Evolutionary conservation across 2,113 vertebrate species (phyloP).

Genomic region (Anarrhichthys ocellatus): DNA sequence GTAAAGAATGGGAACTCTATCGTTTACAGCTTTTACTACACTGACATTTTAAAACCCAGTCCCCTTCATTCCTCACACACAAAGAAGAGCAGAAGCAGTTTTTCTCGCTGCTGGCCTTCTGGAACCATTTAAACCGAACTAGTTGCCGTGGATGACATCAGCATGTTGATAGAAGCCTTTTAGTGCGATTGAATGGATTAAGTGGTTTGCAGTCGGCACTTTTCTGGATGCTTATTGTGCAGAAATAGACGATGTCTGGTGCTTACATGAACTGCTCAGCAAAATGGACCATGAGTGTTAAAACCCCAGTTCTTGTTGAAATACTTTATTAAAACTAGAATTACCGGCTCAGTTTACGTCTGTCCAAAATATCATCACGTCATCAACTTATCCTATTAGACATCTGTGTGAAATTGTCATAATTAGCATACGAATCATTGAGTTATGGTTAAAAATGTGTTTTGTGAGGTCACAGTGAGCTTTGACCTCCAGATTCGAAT

Average conservation of each 20-base stretch:
- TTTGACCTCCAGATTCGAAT: too few species aligned
- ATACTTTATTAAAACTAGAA: too few species aligned
- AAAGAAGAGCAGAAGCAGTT: constrained; percentile 16
- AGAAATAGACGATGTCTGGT: too few species aligned
- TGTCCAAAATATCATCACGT: neutral
- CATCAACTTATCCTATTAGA: neutral
- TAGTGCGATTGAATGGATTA: neutral
- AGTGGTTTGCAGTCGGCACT: neutral
- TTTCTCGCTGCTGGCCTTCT: constrained; percentile 39
- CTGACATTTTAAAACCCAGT: neutral
- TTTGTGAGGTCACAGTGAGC: too few species aligned
- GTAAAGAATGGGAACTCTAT: neutral
- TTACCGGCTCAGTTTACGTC: neutral
- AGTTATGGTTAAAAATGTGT: too few species aligned
- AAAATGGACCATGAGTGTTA: too few species aligned
- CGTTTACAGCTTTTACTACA: neutral
- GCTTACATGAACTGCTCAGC: too few species aligned
- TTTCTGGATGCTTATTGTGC: too few species aligned
- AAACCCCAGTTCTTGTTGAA: too few species aligned
- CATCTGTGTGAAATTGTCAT: neutral
- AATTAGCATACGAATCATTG: neutral
- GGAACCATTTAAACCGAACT: constrained; percentile 33
- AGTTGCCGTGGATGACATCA: constrained; percentile 55
- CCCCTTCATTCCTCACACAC: neutral
- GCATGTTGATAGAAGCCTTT: constrained; percentile 8